Base-by-base conservation (phyloP, 1,140 invertebrate genomes). In the Zophobas morio region DNA sequence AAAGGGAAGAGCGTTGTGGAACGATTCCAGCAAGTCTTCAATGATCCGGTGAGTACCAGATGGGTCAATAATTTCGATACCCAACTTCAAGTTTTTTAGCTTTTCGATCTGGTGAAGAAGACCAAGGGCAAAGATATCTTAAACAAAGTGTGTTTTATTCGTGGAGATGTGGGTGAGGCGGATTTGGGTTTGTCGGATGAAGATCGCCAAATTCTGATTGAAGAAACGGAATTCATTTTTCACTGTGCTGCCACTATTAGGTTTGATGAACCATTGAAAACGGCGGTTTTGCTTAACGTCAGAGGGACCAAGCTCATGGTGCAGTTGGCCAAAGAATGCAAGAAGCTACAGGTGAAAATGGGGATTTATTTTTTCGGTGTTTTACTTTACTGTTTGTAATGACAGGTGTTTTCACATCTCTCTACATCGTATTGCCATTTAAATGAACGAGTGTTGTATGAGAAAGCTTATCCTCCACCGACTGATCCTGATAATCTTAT, bases 141-240 rank as follows among this genome's bases (percentile, higher is more conserved):
- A 34, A 87, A 91, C 60, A 92, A 94, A 84, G 88, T 98, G 53
- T 85, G 89, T n/a, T 88, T 93, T 0, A 90, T 98, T 1, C 85
- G 87, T 37, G 97, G 97, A 0, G 97, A 99, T 86, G 93, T 96
- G 0, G 87, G 90, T 2, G 81, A 89, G 33, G 89, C 90, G 20
- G 86, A 86, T 6, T 82, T 92, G 2, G 90, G 90, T 0, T 85
- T 92, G 1, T 76, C 83, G 1, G 70, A 82, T 1, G 56, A 85
- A 1, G 89, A 91, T 70, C 82, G 85, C 53, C 78, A 83, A 39
- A 84, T 80, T 1, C 79, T 91, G 0, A 81, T 82, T 6, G 86
- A 90, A 1, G 88, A 94, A 85, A 88, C 89, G 1, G 87, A 91
- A 20, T 87, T 92, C 5, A 89, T 93, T 0, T 91, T 92, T 84